These are phyloP conservation scores for Hycleus phaleratus DNA, from an alignment of 1,140 invertebrate species.

Conservation along the genomic window DNA sequence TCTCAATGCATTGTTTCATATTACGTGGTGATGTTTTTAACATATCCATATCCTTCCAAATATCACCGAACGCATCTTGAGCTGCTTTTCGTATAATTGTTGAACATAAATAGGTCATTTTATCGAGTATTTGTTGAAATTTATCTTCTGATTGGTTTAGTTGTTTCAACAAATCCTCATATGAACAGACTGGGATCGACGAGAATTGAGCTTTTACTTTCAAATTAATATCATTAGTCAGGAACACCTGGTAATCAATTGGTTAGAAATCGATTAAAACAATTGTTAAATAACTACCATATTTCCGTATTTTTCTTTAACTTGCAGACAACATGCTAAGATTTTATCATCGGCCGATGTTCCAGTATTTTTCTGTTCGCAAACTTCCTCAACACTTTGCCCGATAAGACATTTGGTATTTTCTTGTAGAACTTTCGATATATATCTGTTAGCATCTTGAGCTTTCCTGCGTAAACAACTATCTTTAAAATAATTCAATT, in stretches of 20 bases:
- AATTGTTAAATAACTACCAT: slow-evolving; percentile 27
- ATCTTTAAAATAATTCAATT: slow-evolving; percentile 27
- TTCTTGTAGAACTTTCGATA: slow-evolving; percentile 16
- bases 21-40: slow-evolving; percentile 19
- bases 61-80: slow-evolving; percentile 24
- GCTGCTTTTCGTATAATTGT: slow-evolving; percentile 24
- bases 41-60: slow-evolving; percentile 24
- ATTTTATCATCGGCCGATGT: slow-evolving; percentile 30
- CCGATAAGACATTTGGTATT: slow-evolving; percentile 21
- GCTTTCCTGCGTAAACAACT: slow-evolving; percentile 13
- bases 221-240: slow-evolving; percentile 25
- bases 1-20: slow-evolving; percentile 22
- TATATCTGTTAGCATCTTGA: slow-evolving; percentile 19
- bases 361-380: slow-evolving; percentile 23
- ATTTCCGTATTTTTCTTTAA: slow-evolving; percentile 22
- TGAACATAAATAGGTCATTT: slow-evolving; percentile 20
- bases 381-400: slow-evolving; percentile 24
- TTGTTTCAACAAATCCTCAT: slow-evolving; percentile 19
- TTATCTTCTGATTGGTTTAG: slow-evolving; percentile 13
- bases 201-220: slow-evolving; percentile 24
- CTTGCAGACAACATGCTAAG: slow-evolving; percentile 25
- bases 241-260: too few relatives aligned
- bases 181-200: slow-evolving; percentile 13
- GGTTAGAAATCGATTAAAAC: slow-evolving; percentile 1
- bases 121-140: slow-evolving; percentile 13